Evolutionary conservation across 2,797 vertebrate genomes (phyloP).

Genomic region (Phalanger gymnotis): DNA sequence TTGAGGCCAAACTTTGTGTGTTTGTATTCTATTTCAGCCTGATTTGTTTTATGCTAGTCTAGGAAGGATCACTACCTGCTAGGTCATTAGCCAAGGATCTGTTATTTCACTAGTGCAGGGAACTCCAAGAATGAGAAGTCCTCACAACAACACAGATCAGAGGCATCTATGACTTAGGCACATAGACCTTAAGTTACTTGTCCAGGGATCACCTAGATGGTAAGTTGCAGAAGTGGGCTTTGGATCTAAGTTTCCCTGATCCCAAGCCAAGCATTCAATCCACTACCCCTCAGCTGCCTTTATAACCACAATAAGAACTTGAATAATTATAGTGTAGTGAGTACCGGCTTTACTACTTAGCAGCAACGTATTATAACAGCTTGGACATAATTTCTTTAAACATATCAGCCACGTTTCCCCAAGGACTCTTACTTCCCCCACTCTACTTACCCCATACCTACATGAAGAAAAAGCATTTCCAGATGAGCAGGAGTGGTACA

Average conservation of each 20-base stretch:
- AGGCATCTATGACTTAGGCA: neutral
- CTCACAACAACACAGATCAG: neutral
- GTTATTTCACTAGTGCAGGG: neutral
- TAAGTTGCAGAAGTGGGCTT: neutral
- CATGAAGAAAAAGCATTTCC: neutral
- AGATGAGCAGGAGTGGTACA: neutral
- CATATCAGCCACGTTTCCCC: neutral
- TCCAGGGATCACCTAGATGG: neutral
- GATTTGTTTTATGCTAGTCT: neutral
- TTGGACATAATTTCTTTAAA: neutral
- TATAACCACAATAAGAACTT: neutral
- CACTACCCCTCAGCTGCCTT: neutral
- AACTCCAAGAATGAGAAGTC: neutral
- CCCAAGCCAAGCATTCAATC: neutral
- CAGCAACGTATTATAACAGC: neutral
- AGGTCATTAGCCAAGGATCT: neutral
- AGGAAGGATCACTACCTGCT: neutral
- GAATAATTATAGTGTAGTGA: neutral
- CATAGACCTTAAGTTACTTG: neutral
- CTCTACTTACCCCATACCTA: neutral
- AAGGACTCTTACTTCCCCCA: neutral
- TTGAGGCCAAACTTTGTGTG: neutral
- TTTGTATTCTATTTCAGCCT: neutral
- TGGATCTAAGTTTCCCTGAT: neutral
- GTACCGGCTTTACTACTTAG: neutral